Conservation (phyloP, 2,888 invertebrate genomes). For the Anthophora plumipes region DNA sequence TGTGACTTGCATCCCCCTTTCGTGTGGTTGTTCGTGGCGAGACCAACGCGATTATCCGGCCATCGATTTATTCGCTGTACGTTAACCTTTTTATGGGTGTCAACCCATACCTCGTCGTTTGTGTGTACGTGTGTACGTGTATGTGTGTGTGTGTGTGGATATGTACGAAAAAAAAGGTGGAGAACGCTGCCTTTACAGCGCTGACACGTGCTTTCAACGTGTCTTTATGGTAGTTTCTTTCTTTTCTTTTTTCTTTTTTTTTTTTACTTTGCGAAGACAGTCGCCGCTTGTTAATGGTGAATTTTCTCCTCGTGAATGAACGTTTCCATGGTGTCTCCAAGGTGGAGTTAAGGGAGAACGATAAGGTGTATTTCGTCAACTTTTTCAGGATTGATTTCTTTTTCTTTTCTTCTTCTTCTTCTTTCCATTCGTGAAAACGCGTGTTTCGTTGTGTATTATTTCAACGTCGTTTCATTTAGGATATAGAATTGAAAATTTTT, state of each 20-base stretch:
- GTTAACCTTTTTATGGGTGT: slow-evolving; percentile 45
- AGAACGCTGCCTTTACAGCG: slow-evolving; percentile 28
- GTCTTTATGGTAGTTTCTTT: slow-evolving; percentile 18
- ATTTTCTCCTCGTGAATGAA: neutral
- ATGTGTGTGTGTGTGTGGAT: no score
- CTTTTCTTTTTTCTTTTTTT: neutral
- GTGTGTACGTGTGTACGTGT: neutral
- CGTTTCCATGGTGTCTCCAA: neutral
- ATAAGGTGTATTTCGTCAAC: no score
- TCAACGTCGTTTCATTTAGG: no score
- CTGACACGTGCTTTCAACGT: slow-evolving; percentile 33
- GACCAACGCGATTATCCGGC: slow-evolving; percentile 24
- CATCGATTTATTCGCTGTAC: slow-evolving; percentile 44
- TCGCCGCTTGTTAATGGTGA: neutral
- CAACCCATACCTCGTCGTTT: neutral
- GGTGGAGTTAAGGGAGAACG: no score
- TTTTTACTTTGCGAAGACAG: neutral
- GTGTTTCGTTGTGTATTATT: no score
- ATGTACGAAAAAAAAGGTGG: neutral
- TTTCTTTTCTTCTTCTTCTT: no score
- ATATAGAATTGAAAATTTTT: no score
- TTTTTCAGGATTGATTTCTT: no score
- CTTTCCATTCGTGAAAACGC: no score
- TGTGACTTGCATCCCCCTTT: neutral
- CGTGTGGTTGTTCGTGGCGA: neutral